phyloP scores from a whole-genome alignment of 2,888 invertebrate species.

The Drosophila tanythrix region DNA sequence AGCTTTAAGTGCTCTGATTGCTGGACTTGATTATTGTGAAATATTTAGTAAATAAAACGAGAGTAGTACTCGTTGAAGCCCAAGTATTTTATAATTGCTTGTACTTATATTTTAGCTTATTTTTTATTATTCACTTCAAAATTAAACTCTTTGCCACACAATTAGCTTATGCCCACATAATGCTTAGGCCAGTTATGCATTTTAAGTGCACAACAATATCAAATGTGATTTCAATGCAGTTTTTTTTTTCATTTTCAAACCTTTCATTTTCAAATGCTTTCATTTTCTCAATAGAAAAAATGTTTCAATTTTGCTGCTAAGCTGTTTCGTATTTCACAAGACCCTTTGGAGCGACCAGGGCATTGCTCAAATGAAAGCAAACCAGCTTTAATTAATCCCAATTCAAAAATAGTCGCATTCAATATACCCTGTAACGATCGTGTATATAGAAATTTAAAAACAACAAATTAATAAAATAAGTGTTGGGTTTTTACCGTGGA shows the following conservation, averaged over 20 bases:
- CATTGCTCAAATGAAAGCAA: not conserved
- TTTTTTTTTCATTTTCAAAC: not conserved
- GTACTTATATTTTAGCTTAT: not conserved
- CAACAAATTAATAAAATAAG: not conserved
- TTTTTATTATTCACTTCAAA: not conserved
- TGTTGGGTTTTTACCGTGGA: rapidly evolving
- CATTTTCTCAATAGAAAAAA: not conserved
- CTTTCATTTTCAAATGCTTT: not conserved
- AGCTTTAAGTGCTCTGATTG: constrained; percentile 45
- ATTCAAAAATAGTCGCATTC: not conserved
- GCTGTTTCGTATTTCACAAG: not conserved
- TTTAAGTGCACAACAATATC: not conserved
- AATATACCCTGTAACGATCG: not conserved
- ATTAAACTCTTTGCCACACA: not conserved
- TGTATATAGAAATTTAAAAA: not conserved
- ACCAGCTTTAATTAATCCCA: not conserved
- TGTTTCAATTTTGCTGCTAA: not conserved
- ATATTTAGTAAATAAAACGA: constrained; percentile 48
- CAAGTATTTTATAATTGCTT: not conserved
- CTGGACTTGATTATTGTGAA: constrained; percentile 57
- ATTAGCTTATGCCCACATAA: not conserved
- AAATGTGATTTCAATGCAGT: not conserved
- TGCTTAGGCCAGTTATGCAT: not conserved
- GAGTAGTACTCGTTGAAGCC: not conserved
- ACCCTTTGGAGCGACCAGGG: not conserved